These are phyloP conservation scores for Pica pica DNA, from an alignment of 2,113 vertebrate species.

Conservation along the genomic window DNA sequence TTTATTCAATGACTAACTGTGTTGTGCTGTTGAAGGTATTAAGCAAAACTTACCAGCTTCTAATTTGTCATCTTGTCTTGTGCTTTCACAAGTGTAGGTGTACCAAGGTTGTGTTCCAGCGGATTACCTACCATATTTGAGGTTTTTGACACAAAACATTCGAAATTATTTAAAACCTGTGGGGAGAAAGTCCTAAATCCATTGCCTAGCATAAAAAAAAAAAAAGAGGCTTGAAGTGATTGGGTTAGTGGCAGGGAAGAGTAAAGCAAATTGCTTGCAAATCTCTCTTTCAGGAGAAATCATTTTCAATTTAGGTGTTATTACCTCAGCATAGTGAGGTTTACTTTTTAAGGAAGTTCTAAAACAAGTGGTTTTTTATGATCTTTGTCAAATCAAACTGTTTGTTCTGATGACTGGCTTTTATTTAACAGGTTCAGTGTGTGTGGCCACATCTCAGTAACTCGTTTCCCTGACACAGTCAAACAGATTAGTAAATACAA, in stretches of 20 bases:
- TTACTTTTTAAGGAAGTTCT: neutral
- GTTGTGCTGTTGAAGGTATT: neutral
- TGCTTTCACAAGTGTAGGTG: neutral
- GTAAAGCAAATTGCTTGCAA: neutral
- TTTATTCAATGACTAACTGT: neutral
- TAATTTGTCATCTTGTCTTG: neutral
- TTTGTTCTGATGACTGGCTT: neutral
- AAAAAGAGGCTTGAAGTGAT: neutral
- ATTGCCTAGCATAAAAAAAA: neutral
- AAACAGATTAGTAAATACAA: constrained; percentile 91
- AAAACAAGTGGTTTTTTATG: neutral
- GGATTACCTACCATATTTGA: neutral
- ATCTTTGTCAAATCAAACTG: neutral
- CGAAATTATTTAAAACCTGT: neutral
- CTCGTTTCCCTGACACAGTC: constrained; percentile 84
- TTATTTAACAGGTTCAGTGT: constrained; percentile 86
- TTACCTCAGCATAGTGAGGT: neutral
- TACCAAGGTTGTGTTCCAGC: neutral
- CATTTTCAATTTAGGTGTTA: neutral
- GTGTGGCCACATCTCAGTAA: constrained; percentile 87
- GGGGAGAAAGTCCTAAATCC: neutral
- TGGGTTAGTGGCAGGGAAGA: neutral
- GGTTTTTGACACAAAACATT: neutral
- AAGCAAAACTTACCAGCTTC: neutral
- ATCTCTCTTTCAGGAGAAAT: neutral